These are phyloP conservation scores for Aurelia coerulea DNA, from an alignment of 30 jellyfish, hydroid and myxozoan species.

Conservation along the genomic window DNA sequence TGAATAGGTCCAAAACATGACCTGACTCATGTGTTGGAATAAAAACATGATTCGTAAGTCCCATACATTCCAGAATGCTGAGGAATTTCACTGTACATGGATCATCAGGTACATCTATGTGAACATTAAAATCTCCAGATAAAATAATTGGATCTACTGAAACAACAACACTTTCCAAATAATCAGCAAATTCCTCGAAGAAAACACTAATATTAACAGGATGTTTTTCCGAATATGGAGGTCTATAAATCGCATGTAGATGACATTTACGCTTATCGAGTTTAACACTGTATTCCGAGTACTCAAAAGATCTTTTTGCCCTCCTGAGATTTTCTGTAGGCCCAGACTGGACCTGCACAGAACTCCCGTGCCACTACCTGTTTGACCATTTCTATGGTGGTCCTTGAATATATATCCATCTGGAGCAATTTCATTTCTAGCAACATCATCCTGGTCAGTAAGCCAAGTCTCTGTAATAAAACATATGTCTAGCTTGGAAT, in stretches of 20 bases:
- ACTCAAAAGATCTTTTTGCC: conserved; percentile 36
- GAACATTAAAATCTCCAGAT: conserved; percentile 46
- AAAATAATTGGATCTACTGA: conserved; percentile 19
- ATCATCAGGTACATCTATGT: conserved; percentile 27
- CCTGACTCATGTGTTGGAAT: conserved; percentile 51
- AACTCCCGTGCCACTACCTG: conserved; percentile 45
- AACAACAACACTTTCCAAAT: conserved; percentile 32
- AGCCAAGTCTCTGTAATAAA: conserved; percentile 42
- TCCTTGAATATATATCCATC: conserved; percentile 26
- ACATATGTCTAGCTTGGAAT: conserved; percentile 27
- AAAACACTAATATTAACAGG: conserved; percentile 13
- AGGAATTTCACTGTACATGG: conserved; percentile 15
- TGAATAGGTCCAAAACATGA: conserved; percentile 34
- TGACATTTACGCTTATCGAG: conserved; percentile 9
- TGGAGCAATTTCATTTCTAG: conserved; percentile 23
- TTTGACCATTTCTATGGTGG: conserved; percentile 18
- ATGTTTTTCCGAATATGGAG: conserved; percentile 27
- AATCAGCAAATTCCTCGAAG: conserved; percentile 20
- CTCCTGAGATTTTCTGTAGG: conserved; percentile 15
- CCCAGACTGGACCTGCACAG: conserved; percentile 20
- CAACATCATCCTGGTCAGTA: conserved; percentile 20
- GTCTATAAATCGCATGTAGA: conserved; percentile 25
- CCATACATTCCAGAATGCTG: conserved; percentile 17
- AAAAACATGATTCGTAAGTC: conserved; percentile 30
- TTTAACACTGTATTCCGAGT: conserved; percentile 38